phyloP scores from a whole-genome alignment of 1,140 invertebrate genomes.

The Andrena cerasifolii region DNA sequence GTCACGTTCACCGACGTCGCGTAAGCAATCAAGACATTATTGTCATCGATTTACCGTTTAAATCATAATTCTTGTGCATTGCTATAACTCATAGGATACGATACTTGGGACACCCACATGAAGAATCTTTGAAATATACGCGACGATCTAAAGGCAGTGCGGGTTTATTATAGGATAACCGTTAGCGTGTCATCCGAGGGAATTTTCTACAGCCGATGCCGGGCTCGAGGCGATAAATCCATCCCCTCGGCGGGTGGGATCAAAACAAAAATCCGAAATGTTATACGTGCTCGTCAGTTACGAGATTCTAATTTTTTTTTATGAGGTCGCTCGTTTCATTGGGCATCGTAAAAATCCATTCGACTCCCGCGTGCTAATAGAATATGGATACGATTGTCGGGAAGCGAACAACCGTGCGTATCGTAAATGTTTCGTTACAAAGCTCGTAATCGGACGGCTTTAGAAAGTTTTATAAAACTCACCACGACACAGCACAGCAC shows the following conservation, averaged over 20 bases:
- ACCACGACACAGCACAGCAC: slow-evolving; percentile 96
- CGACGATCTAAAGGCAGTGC: slow-evolving; percentile 7
- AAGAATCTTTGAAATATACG: slow-evolving; percentile 51
- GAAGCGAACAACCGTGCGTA: neutral
- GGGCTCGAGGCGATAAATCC: neutral
- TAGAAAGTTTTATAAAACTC: slow-evolving; percentile 80
- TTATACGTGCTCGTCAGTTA: slow-evolving; percentile 52
- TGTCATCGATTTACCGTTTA: slow-evolving; percentile 17
- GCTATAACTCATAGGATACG: slow-evolving; percentile 22
- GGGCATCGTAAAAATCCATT: slow-evolving; percentile 14
- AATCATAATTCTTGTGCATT: slow-evolving; percentile 30
- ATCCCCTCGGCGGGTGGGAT: neutral
- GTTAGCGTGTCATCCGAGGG: neutral
- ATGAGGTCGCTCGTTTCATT: slow-evolving; percentile 59
- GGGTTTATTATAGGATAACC: slow-evolving; percentile 6
- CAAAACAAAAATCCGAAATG: slow-evolving; percentile 40
- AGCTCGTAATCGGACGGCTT: slow-evolving; percentile 63
- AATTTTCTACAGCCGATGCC: neutral
- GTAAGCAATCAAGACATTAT: neutral
- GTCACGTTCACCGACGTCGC: neutral
- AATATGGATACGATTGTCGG: slow-evolving; percentile 4
- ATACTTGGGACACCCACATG: slow-evolving; percentile 44
- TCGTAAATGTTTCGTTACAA: slow-evolving; percentile 18
- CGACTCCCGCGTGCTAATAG: neutral
- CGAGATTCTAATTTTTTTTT: slow-evolving; percentile 70